Conservation (phyloP, 2,888 invertebrate genomes). For the Taphrorychus bicolor region DNA sequence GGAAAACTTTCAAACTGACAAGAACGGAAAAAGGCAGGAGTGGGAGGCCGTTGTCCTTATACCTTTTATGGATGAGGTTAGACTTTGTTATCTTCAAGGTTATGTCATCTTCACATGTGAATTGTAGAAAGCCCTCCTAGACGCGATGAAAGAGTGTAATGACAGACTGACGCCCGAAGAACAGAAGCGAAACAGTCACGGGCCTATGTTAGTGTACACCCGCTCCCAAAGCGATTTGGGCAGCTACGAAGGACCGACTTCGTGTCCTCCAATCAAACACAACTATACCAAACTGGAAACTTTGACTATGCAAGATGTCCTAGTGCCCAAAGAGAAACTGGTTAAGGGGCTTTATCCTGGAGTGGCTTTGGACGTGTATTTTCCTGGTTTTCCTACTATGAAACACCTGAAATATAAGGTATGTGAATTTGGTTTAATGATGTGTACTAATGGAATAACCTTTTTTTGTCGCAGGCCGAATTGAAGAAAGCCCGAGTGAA, state of each 20-base stretch:
- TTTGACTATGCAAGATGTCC: conserved; percentile 66
- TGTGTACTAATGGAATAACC: too few relatives aligned
- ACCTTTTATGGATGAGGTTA: conserved; percentile 89
- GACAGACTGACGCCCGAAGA: conserved; percentile 73
- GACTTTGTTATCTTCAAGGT: conserved; percentile 6
- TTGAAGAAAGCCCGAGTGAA: conserved; percentile 76
- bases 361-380: conserved; percentile 72
- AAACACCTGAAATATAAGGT: conserved; percentile 83
- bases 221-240: conserved; percentile 70
- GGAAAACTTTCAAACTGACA: conserved; percentile 86
- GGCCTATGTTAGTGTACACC: conserved; percentile 85
- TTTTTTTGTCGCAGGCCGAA: conserved; percentile 47
- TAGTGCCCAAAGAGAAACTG: conserved; percentile 66
- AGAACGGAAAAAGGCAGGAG: conserved; percentile 94
- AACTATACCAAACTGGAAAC: conserved; percentile 65
- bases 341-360: conserved; percentile 75
- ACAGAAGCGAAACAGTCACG: conserved; percentile 77
- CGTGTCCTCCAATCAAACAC: conserved; percentile 67
- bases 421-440: conserved; percentile 56
- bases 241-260: conserved; percentile 64
- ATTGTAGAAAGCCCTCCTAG: conserved; percentile 68
- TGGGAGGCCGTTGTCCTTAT: conserved; percentile 97
- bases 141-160: conserved; percentile 78
- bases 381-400: conserved; percentile 93
- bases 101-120: background rate